Evolutionary conservation across 2,113 vertebrate species (phyloP).

Genomic region (Microtus ochrogaster): DNA sequence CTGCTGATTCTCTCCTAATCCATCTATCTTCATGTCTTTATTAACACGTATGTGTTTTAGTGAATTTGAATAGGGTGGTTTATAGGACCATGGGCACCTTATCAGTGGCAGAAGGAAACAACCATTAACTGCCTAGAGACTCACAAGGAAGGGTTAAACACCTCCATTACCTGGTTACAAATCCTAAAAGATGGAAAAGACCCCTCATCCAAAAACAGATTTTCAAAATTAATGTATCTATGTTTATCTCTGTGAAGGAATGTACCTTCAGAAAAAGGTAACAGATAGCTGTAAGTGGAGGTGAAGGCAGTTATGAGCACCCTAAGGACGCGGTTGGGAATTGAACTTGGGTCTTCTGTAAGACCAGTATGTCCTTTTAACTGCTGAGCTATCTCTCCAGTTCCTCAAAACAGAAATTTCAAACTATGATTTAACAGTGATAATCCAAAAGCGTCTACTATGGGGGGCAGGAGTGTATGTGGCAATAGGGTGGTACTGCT

Average conservation of each 20-base stretch:
- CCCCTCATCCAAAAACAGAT: neutral
- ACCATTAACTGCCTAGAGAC: neutral
- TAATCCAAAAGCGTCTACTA: neutral
- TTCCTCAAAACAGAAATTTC: constrained; percentile 34
- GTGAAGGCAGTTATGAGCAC: too few species aligned
- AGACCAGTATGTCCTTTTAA: neutral
- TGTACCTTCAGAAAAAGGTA: neutral
- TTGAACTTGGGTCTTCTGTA: neutral
- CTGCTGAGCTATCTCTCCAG: neutral
- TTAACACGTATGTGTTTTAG: neutral
- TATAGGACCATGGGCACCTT: neutral
- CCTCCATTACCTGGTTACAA: neutral
- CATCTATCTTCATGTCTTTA: neutral
- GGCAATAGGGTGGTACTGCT: neutral
- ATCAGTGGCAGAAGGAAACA: neutral
- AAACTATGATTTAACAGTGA: constrained; percentile 16
- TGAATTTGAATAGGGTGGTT: neutral
- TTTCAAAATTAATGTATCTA: too few species aligned
- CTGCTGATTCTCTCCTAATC: neutral
- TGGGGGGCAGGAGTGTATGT: too few species aligned
- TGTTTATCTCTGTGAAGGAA: neutral
- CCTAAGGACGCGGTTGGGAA: neutral
- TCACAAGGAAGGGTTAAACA: neutral
- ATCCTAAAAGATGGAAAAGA: neutral
- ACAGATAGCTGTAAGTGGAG: neutral